Evolutionary conservation across 2,797 vertebrate species (phyloP).

Genomic region (Oceanodroma leucorhoa): DNA sequence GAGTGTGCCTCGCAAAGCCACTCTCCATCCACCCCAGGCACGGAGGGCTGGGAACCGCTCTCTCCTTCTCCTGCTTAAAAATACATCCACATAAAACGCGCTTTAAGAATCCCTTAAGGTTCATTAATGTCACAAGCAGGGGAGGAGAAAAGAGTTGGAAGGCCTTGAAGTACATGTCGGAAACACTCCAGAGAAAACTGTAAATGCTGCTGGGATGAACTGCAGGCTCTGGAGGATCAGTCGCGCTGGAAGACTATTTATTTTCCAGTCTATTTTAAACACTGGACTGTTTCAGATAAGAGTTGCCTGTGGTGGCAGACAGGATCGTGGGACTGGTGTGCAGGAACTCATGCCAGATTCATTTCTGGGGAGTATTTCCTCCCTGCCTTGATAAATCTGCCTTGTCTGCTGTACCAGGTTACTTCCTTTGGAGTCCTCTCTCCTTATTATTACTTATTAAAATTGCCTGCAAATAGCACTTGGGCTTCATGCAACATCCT

Average conservation of each 20-base stretch:
- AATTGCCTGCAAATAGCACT: constrained; percentile 71
- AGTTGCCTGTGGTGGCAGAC: constrained; percentile 70
- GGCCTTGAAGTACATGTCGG: constrained; percentile 67
- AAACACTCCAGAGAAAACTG: constrained; percentile 75
- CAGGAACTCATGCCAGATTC: constrained; percentile 66
- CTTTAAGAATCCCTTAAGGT: constrained; percentile 62
- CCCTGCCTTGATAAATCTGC: constrained; percentile 74
- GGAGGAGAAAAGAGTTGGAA: constrained; percentile 66
- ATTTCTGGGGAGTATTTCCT: constrained; percentile 79
- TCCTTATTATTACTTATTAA: constrained; percentile 76
- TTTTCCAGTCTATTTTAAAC: constrained; percentile 78
- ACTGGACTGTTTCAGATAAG: constrained; percentile 72
- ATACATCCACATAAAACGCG: constrained; percentile 44
- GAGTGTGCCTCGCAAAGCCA: constrained; percentile 9
- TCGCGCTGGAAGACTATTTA: constrained; percentile 70
- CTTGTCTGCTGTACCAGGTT: constrained; percentile 72
- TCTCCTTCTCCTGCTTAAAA: constrained; percentile 27
- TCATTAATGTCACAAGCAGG: constrained; percentile 67
- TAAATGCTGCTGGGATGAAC: constrained; percentile 75
- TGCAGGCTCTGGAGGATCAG: constrained; percentile 66
- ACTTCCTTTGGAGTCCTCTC: constrained; percentile 66
- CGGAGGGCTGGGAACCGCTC: background rate
- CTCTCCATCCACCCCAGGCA: background rate
- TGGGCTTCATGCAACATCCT: constrained; percentile 73
- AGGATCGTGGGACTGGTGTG: constrained; percentile 72